Conservation (phyloP, 1,140 invertebrate genomes). For the Lucilia cuprina region DNA sequence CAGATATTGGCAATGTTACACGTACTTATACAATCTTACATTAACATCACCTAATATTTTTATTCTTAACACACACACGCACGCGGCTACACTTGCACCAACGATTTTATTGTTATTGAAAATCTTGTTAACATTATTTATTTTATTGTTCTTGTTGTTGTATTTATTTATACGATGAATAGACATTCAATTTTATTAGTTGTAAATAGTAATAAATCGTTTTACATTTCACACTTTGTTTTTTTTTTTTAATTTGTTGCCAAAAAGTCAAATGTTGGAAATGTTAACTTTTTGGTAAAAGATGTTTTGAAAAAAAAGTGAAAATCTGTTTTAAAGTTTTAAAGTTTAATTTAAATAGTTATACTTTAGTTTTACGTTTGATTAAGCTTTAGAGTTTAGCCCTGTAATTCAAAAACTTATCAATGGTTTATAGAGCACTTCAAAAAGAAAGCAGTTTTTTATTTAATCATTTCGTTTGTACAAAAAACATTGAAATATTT, state of each 20-base stretch:
- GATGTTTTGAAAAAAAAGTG: too few relatives aligned
- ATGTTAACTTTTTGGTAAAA: not conserved
- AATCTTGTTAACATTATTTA: conserved; percentile 4
- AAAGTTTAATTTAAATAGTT: too few relatives aligned
- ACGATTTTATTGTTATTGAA: not conserved
- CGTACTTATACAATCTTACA: not conserved
- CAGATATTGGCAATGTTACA: not conserved
- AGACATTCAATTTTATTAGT: not conserved
- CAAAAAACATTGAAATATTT: too few relatives aligned
- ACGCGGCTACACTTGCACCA: not conserved
- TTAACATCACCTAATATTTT: not conserved
- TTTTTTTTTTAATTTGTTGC: not conserved
- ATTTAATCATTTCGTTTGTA: too few relatives aligned
- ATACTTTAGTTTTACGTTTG: too few relatives aligned
- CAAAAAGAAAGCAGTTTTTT: too few relatives aligned
- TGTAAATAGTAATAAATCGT: not conserved
- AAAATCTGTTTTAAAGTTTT: too few relatives aligned
- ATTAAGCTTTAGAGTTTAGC: too few relatives aligned
- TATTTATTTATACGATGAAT: not conserved
- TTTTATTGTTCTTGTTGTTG: not conserved
- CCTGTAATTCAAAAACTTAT: too few relatives aligned
- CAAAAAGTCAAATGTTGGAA: not conserved
- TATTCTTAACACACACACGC: not conserved
- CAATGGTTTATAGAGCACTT: too few relatives aligned
- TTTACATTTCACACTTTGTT: not conserved